These are phyloP conservation scores for Noctilio leporinus DNA, from an alignment of 2,113 vertebrate species.

Conservation along the genomic window DNA sequence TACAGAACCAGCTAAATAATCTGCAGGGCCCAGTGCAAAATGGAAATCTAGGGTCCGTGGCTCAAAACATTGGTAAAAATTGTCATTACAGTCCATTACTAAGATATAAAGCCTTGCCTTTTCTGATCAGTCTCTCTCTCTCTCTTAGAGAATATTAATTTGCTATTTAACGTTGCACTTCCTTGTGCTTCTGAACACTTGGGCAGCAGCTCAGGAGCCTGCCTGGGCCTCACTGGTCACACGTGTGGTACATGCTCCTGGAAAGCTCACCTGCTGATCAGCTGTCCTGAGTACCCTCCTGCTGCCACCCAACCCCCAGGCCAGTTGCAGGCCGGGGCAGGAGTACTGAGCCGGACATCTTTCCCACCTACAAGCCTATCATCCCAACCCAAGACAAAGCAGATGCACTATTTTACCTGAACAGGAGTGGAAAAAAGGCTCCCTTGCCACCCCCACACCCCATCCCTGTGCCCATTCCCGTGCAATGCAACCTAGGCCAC, in stretches of 20 bases:
- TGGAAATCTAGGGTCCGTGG: neutral
- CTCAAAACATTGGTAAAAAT: neutral
- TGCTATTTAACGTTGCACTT: neutral
- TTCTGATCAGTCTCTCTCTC: neutral
- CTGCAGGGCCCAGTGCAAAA: neutral
- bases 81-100: neutral
- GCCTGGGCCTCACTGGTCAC: accelerated
- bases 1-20: neutral
- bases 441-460: neutral
- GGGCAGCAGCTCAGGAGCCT: accelerated
- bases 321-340: accelerated
- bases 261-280: neutral
- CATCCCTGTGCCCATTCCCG: accelerated
- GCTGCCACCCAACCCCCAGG: accelerated
- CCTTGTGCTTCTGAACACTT: accelerated
- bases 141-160: neutral
- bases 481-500: accelerated
- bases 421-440: neutral
- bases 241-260: accelerated
- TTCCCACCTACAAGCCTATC: neutral
- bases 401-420: too few relatives aligned
- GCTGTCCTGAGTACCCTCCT: neutral
- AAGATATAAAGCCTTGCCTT: neutral
- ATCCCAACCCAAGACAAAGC: neutral
- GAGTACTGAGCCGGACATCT: neutral